Evolutionary conservation across 2,888 invertebrate genomes (phyloP), one percentile per base, ranked within the genome.

Genomic region (Noctua janthe): DNA sequence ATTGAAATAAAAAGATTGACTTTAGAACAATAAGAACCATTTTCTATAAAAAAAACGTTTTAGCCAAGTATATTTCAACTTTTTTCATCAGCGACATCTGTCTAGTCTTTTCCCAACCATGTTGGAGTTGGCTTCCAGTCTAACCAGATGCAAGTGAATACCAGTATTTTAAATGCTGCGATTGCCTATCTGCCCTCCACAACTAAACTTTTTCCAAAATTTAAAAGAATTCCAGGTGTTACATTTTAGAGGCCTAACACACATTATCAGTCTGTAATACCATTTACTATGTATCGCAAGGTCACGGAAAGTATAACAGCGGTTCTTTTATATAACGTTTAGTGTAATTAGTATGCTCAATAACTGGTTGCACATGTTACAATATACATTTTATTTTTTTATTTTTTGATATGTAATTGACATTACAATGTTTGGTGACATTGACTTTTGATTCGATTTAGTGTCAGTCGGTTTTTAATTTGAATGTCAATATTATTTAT

Each of bases 241-340:
- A 29, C 85, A 90, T 91, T 91, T 91, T 92, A 92, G 84, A 70
- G 87, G 87, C 88, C 85, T 84, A 84, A 81, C 80, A 79, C 78
- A 85, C 71, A 84, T 84, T 87, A 84, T 82, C 84, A 76, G 76
- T 81, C 74, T 2, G 81, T 87, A 83, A 85, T 83, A 89, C 85
- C 83, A 88, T 88, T 91, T 90, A 86, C 80, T 89, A 89, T 87
- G 82, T 88, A 87, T 73, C 79, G 84, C 93, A 93, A 94, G 93
- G 93, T 93, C 93, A 89, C 87, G 84, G 86, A 91, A 91, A 91
- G 89, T 91, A 81, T 89, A 86, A 87, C 90, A 73, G 77, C 70
- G 47, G 78, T 84, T 84, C 74, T 88, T 89, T 85, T 89, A 84
- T 89, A 80, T 74, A 84, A 71, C 75, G 73, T 77, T 81, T 75